These are phyloP conservation scores for Fulmarus glacialis DNA, from an alignment of 2,113 vertebrate species.

Conservation along the genomic window DNA sequence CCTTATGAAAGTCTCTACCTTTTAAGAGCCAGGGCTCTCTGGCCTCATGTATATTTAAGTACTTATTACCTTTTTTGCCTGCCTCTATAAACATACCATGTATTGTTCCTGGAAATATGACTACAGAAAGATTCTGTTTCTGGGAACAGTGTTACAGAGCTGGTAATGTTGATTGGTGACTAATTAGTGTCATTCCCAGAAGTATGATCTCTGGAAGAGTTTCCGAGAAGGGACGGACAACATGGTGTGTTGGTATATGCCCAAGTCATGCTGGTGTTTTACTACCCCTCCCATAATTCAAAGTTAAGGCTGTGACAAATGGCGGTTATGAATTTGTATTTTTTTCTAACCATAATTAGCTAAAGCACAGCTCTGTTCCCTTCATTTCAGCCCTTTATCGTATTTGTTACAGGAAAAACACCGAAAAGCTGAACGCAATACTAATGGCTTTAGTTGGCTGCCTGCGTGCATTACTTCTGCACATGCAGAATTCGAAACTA, in stretches of 20 bases:
- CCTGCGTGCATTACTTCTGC: neutral
- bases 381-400: neutral
- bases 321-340: neutral
- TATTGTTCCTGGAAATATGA: constrained; percentile 30
- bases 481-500: neutral
- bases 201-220: neutral
- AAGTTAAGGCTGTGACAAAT: neutral
- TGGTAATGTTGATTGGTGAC: constrained; percentile 38
- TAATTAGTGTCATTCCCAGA: constrained; percentile 57
- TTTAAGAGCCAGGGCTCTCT: neutral
- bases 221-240: constrained; percentile 39
- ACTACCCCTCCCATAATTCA: neutral
- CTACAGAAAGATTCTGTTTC: constrained; percentile 4
- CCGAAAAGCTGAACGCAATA: neutral
- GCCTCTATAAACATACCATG: neutral
- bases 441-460: neutral
- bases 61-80: neutral
- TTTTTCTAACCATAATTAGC: neutral
- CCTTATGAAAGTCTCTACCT: neutral
- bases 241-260: neutral
- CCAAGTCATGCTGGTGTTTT: neutral
- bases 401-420: neutral
- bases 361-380: neutral
- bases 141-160: constrained; percentile 32
- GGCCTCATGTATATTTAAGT: neutral